Base-by-base conservation (phyloP, 2,113 vertebrate genomes). In the Collichthys lucidus region DNA sequence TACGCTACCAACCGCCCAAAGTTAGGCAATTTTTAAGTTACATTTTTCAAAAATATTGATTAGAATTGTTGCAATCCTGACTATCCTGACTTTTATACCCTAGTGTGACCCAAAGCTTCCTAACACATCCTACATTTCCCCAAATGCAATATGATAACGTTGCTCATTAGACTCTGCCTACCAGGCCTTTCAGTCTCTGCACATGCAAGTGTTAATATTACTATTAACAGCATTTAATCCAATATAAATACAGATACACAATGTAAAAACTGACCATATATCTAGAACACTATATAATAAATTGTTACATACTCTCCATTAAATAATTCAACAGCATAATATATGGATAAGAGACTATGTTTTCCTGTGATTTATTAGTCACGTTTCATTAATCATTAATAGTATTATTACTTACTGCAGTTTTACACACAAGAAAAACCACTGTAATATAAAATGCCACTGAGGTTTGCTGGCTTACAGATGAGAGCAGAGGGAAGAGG, bases 401-500 rank as follows among this genome's bases (percentile, higher is more conserved):
- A 29, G n/a, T 29, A n/a, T 81, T 88, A 87, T 87, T 84, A 66
- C 83, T 80, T 49, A 24, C 69, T 74, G 86, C 82, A 84, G 84
- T 82, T 87, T 74, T 84, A 86, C 81, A 82, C 84, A 75, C 85
- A 74, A 91, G n/a, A 84, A 82, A 86, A 79, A 50, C 57, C 47
- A n/a, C 87, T 79, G 84, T 63, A 49, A 79, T 63, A 19, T 82
- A 79, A 85, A 85, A 78, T 29, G 65, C 57, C 67, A n/a, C 68
- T 40, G 80, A 74, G 80, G 59, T 79, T 77, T 74, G 56, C 86
- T 88, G 86, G 87, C 87, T 31, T 11, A 66, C 64, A 88, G 89
- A 89, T 89, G 89, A 91, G 88, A 91, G 85, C 62, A 46, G 80
- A 82, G 76, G 69, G 78, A 89, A 82, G 84, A 88, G 89, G 83